Percentiles rank a stretch among this genome's conserved stretches.
These are phyloP conservation scores for Rhyzopertha dominica DNA, from an alignment of 1,140 invertebrate genomes.

Conservation along the genomic window DNA sequence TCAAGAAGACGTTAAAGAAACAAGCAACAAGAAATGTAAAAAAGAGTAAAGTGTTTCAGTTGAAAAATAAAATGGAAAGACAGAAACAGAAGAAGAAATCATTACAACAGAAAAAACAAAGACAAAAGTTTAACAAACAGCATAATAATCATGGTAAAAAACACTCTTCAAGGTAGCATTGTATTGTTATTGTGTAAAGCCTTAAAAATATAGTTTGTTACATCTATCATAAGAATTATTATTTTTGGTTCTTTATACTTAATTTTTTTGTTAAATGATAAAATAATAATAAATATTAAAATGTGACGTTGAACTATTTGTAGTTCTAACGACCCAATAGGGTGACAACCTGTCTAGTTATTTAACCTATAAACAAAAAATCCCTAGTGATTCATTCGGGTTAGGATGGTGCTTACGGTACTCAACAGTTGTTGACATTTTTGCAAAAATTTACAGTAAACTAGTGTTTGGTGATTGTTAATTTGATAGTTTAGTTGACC, in stretches of 20 bases:
- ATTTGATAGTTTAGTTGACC: too few species aligned
- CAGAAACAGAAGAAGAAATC: conserved; percentile 57
- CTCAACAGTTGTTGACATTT: too few species aligned
- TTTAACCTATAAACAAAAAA: too few species aligned
- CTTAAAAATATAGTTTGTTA: not conserved
- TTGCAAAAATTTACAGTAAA: too few species aligned
- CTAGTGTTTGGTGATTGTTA: too few species aligned
- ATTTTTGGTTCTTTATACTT: not conserved
- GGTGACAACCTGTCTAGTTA: too few species aligned
- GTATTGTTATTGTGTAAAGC: not conserved
- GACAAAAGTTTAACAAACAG: conserved; percentile 16
- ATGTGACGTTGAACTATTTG: too few species aligned
- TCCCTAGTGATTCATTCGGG: too few species aligned
- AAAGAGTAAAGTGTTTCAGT: conserved; percentile 68
- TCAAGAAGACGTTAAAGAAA: conserved; percentile 61
- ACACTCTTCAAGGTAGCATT: not conserved
- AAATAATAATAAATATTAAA: too few species aligned
- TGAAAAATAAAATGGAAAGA: conserved; percentile 62
- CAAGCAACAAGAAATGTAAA: conserved; percentile 62
- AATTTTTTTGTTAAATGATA: conserved; percentile 20
- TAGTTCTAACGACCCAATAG: too few species aligned
- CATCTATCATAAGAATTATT: not conserved
- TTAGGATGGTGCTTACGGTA: too few species aligned
- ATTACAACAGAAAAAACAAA: conserved; percentile 28
- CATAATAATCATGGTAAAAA: conserved; percentile 8